Percentiles rank a stretch among this genome's conserved stretches.
These are phyloP conservation scores for human (Homo sapiens) DNA, from an alignment of 2,113 vertebrate species.

Conservation along the genomic window DNA sequence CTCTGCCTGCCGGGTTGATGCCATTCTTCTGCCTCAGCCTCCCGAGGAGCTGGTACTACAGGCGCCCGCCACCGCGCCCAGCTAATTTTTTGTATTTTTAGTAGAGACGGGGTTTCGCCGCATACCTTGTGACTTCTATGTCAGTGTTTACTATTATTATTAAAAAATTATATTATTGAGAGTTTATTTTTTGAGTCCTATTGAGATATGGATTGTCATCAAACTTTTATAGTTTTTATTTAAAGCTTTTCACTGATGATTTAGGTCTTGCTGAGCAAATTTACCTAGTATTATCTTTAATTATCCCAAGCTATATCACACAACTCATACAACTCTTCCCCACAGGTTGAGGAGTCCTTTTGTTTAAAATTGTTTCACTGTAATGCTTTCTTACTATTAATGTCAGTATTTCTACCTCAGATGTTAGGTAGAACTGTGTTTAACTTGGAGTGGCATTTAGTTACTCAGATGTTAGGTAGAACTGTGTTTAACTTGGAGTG, in stretches of 20 bases:
- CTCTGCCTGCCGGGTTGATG: too few relatives aligned
- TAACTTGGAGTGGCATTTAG: conserved; percentile 11
- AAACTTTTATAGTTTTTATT: not conserved
- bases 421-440: not conserved
- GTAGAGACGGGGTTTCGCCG: too few relatives aligned
- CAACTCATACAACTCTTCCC: not conserved
- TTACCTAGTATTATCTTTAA: conserved; percentile 1
- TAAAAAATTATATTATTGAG: not conserved
- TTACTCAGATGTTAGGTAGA: not conserved
- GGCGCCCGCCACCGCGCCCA: too few relatives aligned
- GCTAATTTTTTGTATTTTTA: too few relatives aligned
- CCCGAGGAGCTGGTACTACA: too few relatives aligned
- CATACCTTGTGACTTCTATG: not conserved
- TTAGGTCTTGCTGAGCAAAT: conserved; percentile 14
- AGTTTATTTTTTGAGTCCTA: not conserved
- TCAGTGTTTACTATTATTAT: conserved; percentile 14
- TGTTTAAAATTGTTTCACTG: not conserved
- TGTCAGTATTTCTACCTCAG: not conserved
- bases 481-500: not conserved
- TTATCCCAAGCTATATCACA: not conserved
- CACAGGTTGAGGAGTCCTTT: not conserved
- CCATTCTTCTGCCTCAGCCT: too few relatives aligned
- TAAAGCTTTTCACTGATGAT: conserved; percentile 16
- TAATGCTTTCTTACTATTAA: not conserved
- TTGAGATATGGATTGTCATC: not conserved